Percentiles rank a stretch among this genome's conserved stretches.
These are phyloP conservation scores for Pelodiscus sinensis DNA, from an alignment of 2,113 vertebrate species.

Conservation along the genomic window DNA sequence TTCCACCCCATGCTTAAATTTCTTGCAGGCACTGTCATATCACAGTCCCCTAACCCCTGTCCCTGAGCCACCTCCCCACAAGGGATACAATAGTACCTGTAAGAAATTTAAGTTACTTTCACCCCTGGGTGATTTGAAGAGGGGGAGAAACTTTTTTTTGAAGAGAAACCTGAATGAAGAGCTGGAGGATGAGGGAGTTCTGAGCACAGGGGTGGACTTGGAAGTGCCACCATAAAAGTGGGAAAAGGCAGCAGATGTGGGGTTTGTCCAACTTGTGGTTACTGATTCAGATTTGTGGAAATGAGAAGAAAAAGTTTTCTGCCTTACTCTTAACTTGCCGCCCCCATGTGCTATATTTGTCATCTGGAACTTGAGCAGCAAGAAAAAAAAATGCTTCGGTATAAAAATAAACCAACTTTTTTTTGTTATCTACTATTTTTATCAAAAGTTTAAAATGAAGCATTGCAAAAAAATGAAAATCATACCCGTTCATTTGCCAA, in stretches of 20 bases:
- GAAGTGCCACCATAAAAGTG: neutral
- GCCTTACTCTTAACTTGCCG: neutral
- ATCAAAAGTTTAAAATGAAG: conserved; percentile 77
- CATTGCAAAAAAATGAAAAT: conserved; percentile 81
- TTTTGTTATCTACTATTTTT: conserved; percentile 84
- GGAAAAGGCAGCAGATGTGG: neutral
- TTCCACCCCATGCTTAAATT: too few species aligned
- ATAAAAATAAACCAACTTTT: conserved; percentile 78
- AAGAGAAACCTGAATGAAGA: neutral
- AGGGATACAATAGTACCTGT: too few species aligned
- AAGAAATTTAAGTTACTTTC: too few species aligned
- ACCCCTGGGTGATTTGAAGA: neutral
- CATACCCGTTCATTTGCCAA: conserved; percentile 80
- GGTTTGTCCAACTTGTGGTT: conserved; percentile 28
- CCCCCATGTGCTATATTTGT: conserved; percentile 53
- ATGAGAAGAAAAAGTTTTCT: conserved; percentile 40
- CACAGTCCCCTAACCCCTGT: too few species aligned
- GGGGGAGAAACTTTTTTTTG: neutral
- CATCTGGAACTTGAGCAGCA: conserved; percentile 43
- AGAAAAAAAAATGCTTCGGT: conserved; percentile 63
- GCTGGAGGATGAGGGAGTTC: neutral
- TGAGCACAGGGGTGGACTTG: neutral
- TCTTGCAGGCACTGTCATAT: too few species aligned
- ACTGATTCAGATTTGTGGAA: conserved; percentile 42
- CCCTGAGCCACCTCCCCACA: too few species aligned